phyloP scores from a whole-genome alignment of 1,140 invertebrate genomes.

The Leptopilina clavipes region DNA sequence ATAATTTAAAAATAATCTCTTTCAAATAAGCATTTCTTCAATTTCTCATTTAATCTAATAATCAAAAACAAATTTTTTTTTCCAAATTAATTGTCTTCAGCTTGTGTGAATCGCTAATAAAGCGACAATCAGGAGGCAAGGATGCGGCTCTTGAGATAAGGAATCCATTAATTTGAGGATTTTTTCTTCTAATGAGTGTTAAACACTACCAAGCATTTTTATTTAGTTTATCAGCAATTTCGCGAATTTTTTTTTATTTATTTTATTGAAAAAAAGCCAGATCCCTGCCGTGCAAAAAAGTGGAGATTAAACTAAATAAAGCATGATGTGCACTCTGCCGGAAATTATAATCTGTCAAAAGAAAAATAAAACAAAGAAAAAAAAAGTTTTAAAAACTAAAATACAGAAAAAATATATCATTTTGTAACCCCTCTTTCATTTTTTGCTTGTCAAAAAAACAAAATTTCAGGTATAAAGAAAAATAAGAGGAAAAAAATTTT shows the following conservation, averaged over 20 bases:
- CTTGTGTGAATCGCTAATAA: conserved; percentile 1
- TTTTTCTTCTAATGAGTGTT: neutral
- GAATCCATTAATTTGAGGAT: neutral
- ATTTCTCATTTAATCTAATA: neutral
- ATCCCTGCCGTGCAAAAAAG: conserved; percentile 40
- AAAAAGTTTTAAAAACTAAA: too few relatives aligned
- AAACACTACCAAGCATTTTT: conserved; percentile 26
- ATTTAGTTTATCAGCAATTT: neutral
- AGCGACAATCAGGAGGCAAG: conserved; percentile 26
- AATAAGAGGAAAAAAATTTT: neutral
- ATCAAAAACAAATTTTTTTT: too few relatives aligned
- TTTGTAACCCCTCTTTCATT: too few relatives aligned
- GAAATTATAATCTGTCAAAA: conserved; percentile 20
- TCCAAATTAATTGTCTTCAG: neutral
- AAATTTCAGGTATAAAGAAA: neutral
- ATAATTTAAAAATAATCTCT: conserved; percentile 6
- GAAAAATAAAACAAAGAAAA: neutral
- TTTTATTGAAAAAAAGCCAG: conserved; percentile 34
- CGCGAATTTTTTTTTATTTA: neutral
- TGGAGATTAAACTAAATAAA: conserved; percentile 51
- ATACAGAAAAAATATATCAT: too few relatives aligned
- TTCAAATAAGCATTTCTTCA: neutral
- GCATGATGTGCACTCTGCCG: conserved; percentile 62
- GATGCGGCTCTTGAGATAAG: conserved; percentile 14
- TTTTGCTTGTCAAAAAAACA: too few relatives aligned